Base-by-base conservation (phyloP, 2,888 invertebrate species). In the Palloptera scutellata region DNA sequence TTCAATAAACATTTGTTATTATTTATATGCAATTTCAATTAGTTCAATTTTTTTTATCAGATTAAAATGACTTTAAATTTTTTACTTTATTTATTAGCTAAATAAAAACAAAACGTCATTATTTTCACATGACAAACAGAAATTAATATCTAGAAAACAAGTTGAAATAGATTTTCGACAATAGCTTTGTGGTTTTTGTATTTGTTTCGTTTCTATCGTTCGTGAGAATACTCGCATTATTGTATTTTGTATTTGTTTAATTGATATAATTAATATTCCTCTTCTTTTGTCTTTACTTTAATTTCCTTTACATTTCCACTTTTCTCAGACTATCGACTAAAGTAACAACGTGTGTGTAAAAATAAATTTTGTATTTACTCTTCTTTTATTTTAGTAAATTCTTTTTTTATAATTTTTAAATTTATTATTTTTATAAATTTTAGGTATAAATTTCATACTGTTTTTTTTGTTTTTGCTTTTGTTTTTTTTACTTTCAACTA, bases 341-440 rank as follows among this genome's bases (percentile, higher is more conserved):
- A 74, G 73, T 78, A 79, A 78, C 74, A 80, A 76, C 72, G 72
- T 72, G 77, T 78, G 77, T 78, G 80, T 80, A 78, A 78, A 78
- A 76, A 79, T 64, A 64, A 43, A 19, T 54, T 20, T 55, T 55
- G 30, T 30, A 30, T 78, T 75, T 74, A 70, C 71, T 66, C 64
- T 72, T 68, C 30, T 57, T 20, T 9, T 43, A 17, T 15, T 63
- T 42, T 55, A 10, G 13, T 64, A 51, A n/a, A 17, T 40, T 68
- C 59, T 66, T 62, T 70, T 67, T 57, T 66, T 60, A 11, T 61
- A 59, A 51, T 64, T 57, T 42, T 54, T 67, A 62, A 64, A 67
- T 72, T 73, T 68, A 64, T 70, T 70, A 76, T 61, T 55, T 19
- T 65, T 70, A 72, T 66, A 52, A 72, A 43, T 53, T 66, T 61